phyloP scores from a whole-genome alignment of 2,888 invertebrate species.

The Scaptomyza tumidula region DNA sequence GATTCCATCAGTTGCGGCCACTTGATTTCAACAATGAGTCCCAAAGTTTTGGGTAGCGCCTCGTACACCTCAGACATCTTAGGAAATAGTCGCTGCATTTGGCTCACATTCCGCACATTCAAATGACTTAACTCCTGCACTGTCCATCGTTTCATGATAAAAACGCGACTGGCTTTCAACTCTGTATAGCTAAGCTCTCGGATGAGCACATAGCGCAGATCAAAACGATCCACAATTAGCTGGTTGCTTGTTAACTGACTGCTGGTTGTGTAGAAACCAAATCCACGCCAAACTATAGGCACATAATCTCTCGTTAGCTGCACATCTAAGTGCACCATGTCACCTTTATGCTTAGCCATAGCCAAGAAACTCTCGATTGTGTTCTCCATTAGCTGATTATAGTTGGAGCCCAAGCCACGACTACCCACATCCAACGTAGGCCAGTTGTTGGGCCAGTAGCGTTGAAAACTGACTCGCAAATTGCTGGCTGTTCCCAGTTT shows the following conservation, averaged over 20 bases:
- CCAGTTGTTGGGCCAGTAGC: conserved; percentile 94
- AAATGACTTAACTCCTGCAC: conserved; percentile 88
- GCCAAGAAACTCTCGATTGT: conserved; percentile 96
- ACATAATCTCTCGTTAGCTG: conserved; percentile 97
- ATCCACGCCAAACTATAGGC: conserved; percentile 98
- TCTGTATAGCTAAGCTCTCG: conserved; percentile 96
- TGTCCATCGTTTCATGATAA: conserved; percentile 89
- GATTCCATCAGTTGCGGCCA: conserved; percentile 95
- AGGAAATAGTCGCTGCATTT: conserved; percentile 93
- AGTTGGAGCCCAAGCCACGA: conserved; percentile 95
- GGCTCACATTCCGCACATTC: conserved; percentile 89
- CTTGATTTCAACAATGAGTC: conserved; percentile 98
- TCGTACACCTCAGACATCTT: conserved; percentile 92
- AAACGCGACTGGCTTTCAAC: conserved; percentile 93
- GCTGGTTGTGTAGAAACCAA: conserved; percentile 87
- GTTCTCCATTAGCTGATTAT: conserved; percentile 92
- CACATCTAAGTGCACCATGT: conserved; percentile 99
- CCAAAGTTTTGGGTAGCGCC: conserved; percentile 91
- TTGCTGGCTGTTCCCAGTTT: conserved; percentile 86
- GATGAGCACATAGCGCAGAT: conserved; percentile 95
- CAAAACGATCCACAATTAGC: conserved; percentile 89
- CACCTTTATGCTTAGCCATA: conserved; percentile 95
- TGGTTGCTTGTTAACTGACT: conserved; percentile 85
- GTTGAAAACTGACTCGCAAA: conserved; percentile 91
- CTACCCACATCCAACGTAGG: conserved; percentile 97